Evolutionary conservation across 2,888 invertebrate genomes (phyloP).

Genomic region (Odontocolon sp.): DNA sequence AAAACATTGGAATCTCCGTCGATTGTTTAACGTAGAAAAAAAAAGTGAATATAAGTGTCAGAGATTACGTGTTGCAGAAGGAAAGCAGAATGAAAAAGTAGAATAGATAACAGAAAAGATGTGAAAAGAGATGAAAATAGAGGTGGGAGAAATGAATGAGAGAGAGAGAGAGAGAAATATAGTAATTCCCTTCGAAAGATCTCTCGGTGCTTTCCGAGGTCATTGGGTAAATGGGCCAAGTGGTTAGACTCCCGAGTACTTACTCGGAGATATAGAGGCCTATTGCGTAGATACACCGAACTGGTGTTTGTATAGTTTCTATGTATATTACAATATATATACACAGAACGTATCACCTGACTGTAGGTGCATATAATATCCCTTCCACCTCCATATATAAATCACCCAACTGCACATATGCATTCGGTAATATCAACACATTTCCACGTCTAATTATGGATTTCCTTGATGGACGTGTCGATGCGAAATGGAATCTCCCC

Average conservation of each 20-base stretch:
- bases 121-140: background rate
- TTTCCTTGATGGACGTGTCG: background rate
- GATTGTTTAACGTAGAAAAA: conserved; percentile 29
- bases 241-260: conserved; percentile 11
- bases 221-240: conserved; percentile 54
- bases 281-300: conserved; percentile 17
- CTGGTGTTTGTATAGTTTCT: conserved; percentile 5
- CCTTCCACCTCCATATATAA: no score
- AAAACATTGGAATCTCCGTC: no score
- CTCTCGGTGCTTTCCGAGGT: conserved; percentile 53
- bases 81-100: background rate
- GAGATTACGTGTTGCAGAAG: no score
- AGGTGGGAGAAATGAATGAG: background rate
- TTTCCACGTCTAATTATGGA: no score
- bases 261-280: background rate
- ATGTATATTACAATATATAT: background rate
- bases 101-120: conserved; percentile 1
- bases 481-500: no score
- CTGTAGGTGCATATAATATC: no score
- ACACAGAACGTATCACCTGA: background rate
- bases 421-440: no score
- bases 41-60: background rate
- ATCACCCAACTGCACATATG: no score
- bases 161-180: conserved; percentile 31
- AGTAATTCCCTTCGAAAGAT: conserved; percentile 64